These are phyloP conservation scores for Mechanitis messenoides DNA, from an alignment of 2,888 invertebrate species.

Conservation along the genomic window DNA sequence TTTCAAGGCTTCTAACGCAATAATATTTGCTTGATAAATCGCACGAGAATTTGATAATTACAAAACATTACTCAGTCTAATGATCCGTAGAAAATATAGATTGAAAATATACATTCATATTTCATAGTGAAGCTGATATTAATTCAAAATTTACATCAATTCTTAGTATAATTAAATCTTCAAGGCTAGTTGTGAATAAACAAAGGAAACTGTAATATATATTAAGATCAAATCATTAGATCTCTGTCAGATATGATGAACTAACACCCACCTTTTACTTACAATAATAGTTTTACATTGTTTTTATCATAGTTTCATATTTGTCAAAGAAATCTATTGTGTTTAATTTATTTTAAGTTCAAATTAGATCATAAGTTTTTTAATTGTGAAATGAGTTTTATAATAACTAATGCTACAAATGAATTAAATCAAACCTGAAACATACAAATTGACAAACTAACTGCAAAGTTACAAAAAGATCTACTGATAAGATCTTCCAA, in stretches of 20 bases:
- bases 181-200: background rate
- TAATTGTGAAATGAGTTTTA: no score
- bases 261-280: background rate
- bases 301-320: no score
- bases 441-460: no score
- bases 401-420: no score
- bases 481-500: no score
- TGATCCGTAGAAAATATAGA: background rate
- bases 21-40: constrained; percentile 5
- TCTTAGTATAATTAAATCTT: background rate
- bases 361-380: no score
- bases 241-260: no score
- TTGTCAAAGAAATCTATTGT: no score
- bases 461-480: no score
- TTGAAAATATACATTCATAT: constrained; percentile 1
- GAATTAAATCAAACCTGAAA: no score
- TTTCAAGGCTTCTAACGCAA: background rate
- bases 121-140: constrained; percentile 1
- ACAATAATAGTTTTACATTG: no score
- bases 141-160: background rate
- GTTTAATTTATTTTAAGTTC: no score
- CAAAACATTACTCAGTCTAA: background rate
- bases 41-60: constrained; percentile 4
- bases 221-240: background rate
- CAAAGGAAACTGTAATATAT: background rate